phyloP scores from a whole-genome alignment of 2,797 vertebrate genomes.

The Parotocinclus haroldoi region DNA sequence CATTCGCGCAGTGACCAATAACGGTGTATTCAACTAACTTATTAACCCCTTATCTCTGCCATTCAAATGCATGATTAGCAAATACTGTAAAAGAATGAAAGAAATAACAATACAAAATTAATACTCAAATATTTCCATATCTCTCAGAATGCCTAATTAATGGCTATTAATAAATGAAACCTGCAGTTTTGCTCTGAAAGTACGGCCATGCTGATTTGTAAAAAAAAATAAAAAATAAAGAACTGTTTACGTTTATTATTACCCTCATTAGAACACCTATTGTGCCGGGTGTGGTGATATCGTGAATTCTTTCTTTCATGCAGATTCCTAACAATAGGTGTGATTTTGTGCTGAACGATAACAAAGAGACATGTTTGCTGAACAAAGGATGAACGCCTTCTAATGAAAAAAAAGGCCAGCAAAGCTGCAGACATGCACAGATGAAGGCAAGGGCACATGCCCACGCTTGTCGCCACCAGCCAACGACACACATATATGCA shows the following conservation, averaged over 20 bases:
- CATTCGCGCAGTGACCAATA: too few species aligned
- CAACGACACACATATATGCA: slow-evolving; percentile 22
- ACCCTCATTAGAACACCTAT: slow-evolving; percentile 14
- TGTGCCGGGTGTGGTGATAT: slow-evolving; percentile 30
- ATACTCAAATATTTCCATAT: too few species aligned
- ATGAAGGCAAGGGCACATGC: slow-evolving; percentile 36
- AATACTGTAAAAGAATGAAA: too few species aligned
- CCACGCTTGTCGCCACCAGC: slow-evolving; percentile 19
- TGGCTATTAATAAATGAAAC: too few species aligned
- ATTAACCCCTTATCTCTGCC: too few species aligned
- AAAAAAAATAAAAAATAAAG: too few species aligned
- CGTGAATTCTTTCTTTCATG: slow-evolving; percentile 22
- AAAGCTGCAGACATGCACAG: slow-evolving; percentile 8
- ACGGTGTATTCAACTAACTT: too few species aligned
- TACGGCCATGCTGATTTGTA: too few species aligned
- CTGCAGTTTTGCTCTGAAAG: too few species aligned
- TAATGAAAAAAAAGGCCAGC: slow-evolving; percentile 31
- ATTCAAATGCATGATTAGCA: too few species aligned
- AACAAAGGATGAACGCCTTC: slow-evolving; percentile 56
- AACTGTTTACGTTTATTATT: slow-evolving; percentile 4
- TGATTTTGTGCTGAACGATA: slow-evolving; percentile 32
- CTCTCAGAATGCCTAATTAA: too few species aligned
- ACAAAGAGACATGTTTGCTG: slow-evolving; percentile 24
- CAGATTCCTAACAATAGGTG: slow-evolving; percentile 16
- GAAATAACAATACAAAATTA: too few species aligned